A percentile compares a stretch with the other conserved stretches of the same genome.
These are phyloP conservation scores for Eumeta japonica DNA, from an alignment of 1,140 invertebrate species.

Conservation along the genomic window DNA sequence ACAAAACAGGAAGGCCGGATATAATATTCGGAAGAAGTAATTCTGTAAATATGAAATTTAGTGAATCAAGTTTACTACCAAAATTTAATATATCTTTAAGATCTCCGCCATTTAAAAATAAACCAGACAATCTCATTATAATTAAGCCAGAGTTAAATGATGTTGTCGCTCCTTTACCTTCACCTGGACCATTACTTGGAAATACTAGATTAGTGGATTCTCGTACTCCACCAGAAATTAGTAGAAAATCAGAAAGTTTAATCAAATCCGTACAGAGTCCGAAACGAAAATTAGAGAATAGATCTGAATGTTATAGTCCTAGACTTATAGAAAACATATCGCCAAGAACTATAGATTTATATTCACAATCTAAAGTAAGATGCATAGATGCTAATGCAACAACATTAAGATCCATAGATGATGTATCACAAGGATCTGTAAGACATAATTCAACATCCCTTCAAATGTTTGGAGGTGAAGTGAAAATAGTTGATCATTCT, in stretches of 20 bases:
- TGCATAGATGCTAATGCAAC: constrained; percentile 53
- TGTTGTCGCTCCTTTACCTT: constrained; percentile 63
- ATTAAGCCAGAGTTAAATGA: constrained; percentile 58
- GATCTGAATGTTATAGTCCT: constrained; percentile 50
- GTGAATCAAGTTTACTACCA: constrained; percentile 38
- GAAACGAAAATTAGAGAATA: constrained; percentile 42
- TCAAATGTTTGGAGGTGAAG: constrained; percentile 77
- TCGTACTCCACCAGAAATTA: constrained; percentile 30
- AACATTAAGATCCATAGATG: constrained; percentile 59
- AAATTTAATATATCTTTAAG: constrained; percentile 38
- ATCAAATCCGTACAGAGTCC: constrained; percentile 42
- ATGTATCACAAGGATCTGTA: constrained; percentile 50
- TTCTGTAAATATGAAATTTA: constrained; percentile 58
- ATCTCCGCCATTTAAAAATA: constrained; percentile 43
- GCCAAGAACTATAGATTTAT: constrained; percentile 36
- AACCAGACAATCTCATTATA: constrained; percentile 60
- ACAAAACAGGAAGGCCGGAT: constrained; percentile 33
- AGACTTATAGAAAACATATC: constrained; percentile 38
- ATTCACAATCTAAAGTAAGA: constrained; percentile 56
- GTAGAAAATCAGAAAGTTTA: constrained; percentile 32
- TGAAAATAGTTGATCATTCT: constrained; percentile 67
- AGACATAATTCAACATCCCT: constrained; percentile 58
- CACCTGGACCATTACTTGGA: constrained; percentile 75
- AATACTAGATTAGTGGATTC: constrained; percentile 75
- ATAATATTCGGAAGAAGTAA: constrained; percentile 52